phyloP scores from a whole-genome alignment of 92 coral and sea anemone genomes.

The Desmophyllum pertusum region DNA sequence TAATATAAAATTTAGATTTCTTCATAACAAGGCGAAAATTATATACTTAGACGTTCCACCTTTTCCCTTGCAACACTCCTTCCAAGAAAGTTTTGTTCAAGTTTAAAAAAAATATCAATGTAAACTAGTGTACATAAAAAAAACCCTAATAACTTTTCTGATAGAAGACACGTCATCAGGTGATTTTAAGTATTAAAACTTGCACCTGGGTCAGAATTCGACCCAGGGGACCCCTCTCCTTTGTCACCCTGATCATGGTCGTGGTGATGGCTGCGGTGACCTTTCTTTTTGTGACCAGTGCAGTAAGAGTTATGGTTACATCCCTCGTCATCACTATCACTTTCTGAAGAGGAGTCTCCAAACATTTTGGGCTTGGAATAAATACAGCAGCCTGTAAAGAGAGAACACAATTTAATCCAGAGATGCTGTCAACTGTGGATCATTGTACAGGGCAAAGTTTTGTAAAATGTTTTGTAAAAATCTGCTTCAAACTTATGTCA shows the following conservation, averaged over 20 bases:
- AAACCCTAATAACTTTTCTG: not conserved
- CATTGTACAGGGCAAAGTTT: too few relatives aligned
- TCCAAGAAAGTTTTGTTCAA: too few relatives aligned
- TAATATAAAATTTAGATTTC: too few relatives aligned
- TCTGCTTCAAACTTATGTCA: too few relatives aligned
- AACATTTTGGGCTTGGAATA: slow-evolving; percentile 90
- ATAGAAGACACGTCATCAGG: not conserved
- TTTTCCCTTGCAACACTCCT: too few relatives aligned
- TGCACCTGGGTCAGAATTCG: slow-evolving; percentile 12
- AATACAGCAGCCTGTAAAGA: slow-evolving; percentile 87
- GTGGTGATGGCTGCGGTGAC: slow-evolving; percentile 57
- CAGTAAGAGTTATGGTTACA: slow-evolving; percentile 92
- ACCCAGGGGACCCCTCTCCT: slow-evolving; percentile 12
- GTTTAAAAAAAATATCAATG: too few relatives aligned
- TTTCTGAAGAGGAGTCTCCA: slow-evolving; percentile 97
- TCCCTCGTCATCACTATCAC: slow-evolving; percentile 89
- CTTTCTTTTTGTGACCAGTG: slow-evolving; percentile 89
- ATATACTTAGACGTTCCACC: too few relatives aligned
- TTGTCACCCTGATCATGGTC: slow-evolving; percentile 33
- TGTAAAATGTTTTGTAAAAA: too few relatives aligned
- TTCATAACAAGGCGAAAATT: too few relatives aligned
- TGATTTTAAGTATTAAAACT: not conserved
- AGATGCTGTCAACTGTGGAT: not conserved
- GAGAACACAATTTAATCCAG: not conserved
- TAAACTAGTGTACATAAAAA: not conserved